A percentile compares a stretch with the other conserved stretches of the same genome.
These are phyloP conservation scores for Corynorhinus townsendii DNA, from an alignment of 2,113 vertebrate genomes.

Conservation along the genomic window DNA sequence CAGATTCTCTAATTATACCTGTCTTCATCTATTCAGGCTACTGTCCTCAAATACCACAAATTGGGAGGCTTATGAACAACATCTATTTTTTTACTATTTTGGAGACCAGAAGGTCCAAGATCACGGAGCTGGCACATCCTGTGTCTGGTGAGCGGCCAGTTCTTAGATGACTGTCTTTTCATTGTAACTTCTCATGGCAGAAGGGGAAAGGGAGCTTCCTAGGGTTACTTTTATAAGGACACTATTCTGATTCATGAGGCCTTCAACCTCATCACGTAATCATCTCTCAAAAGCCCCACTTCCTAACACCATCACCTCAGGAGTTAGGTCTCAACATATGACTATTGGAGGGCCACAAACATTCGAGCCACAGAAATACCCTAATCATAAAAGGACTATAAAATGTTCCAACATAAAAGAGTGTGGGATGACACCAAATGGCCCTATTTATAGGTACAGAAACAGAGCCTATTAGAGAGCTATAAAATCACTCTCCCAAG, in stretches of 20 bases:
- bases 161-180: not conserved
- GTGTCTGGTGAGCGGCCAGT: not conserved
- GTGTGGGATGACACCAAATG: not conserved
- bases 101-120: not conserved
- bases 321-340: not conserved
- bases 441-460: not conserved
- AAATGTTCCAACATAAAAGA: slow-evolving; percentile 22
- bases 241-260: not conserved
- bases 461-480: not conserved
- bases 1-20: not conserved
- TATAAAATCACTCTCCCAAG: not conserved
- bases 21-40: not conserved
- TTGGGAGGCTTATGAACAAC: not conserved
- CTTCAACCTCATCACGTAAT: not conserved
- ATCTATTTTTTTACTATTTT: not conserved
- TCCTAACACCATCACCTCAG: not conserved
- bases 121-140: not conserved
- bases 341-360: not conserved
- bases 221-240: not conserved
- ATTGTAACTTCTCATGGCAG: not conserved
- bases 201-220: not conserved
- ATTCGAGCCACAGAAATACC: not conserved
- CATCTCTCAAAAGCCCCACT: not conserved
- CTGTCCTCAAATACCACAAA: not conserved
- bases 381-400: not conserved